Evolutionary conservation across 2,888 invertebrate genomes (phyloP), one percentile per base, ranked within the genome.

Genomic region (Callimorpha dominula): DNA sequence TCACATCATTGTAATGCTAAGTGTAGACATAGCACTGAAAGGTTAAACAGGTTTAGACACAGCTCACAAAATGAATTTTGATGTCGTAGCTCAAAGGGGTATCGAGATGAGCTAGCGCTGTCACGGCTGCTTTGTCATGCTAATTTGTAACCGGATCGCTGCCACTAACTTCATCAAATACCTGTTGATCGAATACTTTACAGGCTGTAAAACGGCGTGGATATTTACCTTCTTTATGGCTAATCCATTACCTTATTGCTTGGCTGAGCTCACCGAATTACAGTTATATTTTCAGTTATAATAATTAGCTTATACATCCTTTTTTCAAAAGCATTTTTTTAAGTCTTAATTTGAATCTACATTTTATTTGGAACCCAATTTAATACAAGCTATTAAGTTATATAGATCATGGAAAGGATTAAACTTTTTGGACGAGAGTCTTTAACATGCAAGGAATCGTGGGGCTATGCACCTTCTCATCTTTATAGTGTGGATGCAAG

Each of bases 61-160:
- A 73, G 65, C 75, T 76, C 66, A 80, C 80, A 68, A 78, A 82
- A 79, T 73, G 54, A 67, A 63, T 50, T 65, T 70, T 74, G 81
- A 82, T 81, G 81, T 77, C 80, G 73, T 76, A 72, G 78, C 77
- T 76, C 74, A 78, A 72, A 81, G 71, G 71, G 70, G 74, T 79
- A 73, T 78, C 63, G 71, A 77, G 77, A 77, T 74, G 78, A 79
- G 74, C 76, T 66, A 80, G 83, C 80, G 76, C 74, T 72, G 68
- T 83, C 83, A 80, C 75, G 76, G 82, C 54, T 72, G 82, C 88
- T 90, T 89, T 90, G 88, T 88, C 81, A 90, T 90, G 90, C 83
- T 89, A 90, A 90, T 89, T 87, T 84, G 88, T 85, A 86, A 85
- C 85, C 80, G 75, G 87, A 86, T 88, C 85, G 84, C 78, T 80